phyloP scores from a whole-genome alignment of 2,113 vertebrate species.

The Calyptomena viridis region DNA sequence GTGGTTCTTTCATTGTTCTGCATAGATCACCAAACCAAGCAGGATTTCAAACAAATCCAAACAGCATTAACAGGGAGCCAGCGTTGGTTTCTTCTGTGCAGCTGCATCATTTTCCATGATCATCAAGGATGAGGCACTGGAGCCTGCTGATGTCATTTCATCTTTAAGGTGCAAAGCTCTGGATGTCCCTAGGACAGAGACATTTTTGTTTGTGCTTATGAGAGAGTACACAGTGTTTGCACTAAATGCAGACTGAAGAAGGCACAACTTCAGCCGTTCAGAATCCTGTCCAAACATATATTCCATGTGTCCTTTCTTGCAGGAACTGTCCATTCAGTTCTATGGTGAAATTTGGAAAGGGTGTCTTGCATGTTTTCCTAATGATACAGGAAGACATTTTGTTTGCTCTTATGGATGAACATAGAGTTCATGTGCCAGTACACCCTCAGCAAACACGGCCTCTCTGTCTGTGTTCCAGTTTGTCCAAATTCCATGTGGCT shows the following conservation, averaged over 20 bases:
- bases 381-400: neutral
- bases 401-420: neutral
- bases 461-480: neutral
- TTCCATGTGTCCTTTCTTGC: neutral
- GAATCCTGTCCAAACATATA: neutral
- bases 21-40: neutral
- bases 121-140: neutral
- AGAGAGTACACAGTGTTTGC: neutral
- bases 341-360: neutral
- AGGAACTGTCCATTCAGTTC: neutral
- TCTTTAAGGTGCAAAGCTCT: neutral
- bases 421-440: neutral
- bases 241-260: neutral
- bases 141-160: neutral
- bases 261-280: neutral
- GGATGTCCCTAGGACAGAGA: neutral
- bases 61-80: neutral
- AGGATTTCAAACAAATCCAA: neutral
- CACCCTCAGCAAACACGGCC: neutral
- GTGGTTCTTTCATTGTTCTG: neutral
- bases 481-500: constrained; percentile 33
- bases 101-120: neutral
- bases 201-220: neutral
- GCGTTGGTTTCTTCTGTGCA: neutral
- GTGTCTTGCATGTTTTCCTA: neutral